Evolutionary conservation across 53 echinoderm and acorn worm species (phyloP), one percentile per base, ranked within the genome.

Genomic region (Crossaster papposus): DNA sequence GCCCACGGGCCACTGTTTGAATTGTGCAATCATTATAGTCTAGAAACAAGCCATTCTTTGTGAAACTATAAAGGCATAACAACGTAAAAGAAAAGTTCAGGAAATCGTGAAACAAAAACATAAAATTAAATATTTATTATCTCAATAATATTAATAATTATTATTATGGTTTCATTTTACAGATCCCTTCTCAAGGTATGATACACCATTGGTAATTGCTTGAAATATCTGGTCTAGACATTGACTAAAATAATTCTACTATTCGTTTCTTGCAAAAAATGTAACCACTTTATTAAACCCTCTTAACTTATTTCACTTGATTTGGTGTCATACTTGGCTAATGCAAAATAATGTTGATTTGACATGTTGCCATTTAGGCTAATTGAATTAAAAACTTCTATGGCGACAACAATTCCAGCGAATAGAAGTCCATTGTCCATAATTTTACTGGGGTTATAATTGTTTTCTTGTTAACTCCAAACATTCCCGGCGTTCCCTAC

Each of bases 371-470:
- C 75, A 74, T 74, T 74, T 34, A 36, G 4, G 36, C 33, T 74
- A 35, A 74, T 74, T 33, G 75, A 14, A 74, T 78, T 22, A 78
- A 15, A 30, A 15, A 30, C 54, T 38, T 37, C 38, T 9, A 65
- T 65, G 14, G 2, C n/a, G 68, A 83, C 68, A 83, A 44, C n/a
- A 83, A 83, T 38, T 70, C 83, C 65, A 38, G 23, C 26, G 38
- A 83, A 70, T 68, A n/a, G 68, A 65, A 64, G 65, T 70, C 50
- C 38, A 83, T 38, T 81, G 83, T 83, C 28, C 13, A 37, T 83
- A 83, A 44, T 83, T 70, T 72, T 72, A 85, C 72, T 72, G 85
- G 18, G n/a, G 32, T 73, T 30, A 54, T 85, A 52, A 51, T 85
- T 51, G 18, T 70, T 51, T 23, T 36, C 51, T 18, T 50, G 63